These are phyloP conservation scores for Crotalus tigris DNA, from an alignment of 2,113 vertebrate species.

Conservation along the genomic window DNA sequence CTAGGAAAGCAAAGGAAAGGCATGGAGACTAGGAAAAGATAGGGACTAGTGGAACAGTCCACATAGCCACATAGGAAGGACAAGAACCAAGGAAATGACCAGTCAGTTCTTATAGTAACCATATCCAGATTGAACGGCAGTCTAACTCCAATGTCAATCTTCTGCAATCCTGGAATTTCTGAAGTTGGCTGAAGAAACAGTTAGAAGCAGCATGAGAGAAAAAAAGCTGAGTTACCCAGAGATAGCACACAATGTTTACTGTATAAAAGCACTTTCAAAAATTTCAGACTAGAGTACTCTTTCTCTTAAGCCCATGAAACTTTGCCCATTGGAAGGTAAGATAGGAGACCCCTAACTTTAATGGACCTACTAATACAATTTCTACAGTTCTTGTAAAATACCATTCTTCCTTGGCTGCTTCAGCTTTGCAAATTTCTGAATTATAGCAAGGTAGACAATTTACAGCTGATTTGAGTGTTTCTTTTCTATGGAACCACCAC, in stretches of 20 bases:
- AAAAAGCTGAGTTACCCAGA: not conserved
- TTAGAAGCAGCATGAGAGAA: not conserved
- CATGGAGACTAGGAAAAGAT: not conserved
- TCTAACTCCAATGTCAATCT: not conserved
- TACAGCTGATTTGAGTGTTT: constrained; percentile 53
- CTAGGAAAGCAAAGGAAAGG: not conserved
- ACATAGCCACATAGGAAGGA: not conserved
- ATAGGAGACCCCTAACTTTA: constrained; percentile 43
- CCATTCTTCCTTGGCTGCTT: constrained; percentile 33
- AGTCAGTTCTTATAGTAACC: not conserved
- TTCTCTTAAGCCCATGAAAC: constrained; percentile 6
- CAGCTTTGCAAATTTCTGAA: constrained; percentile 46
- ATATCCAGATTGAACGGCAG: not conserved
- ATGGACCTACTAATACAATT: constrained; percentile 42
- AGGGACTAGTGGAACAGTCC: not conserved
- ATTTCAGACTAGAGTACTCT: not conserved
- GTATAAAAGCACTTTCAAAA: not conserved
- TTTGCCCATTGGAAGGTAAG: constrained; percentile 22
- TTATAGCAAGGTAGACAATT: constrained; percentile 59
- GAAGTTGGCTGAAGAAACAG: not conserved
- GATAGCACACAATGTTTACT: not conserved
- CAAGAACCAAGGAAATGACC: not conserved
- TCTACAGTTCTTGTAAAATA: constrained; percentile 37
- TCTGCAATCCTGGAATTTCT: not conserved
- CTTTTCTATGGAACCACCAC: constrained; percentile 54